Base-by-base conservation (phyloP, 2,888 invertebrate species). In the Ectropis crepuscularia region DNA sequence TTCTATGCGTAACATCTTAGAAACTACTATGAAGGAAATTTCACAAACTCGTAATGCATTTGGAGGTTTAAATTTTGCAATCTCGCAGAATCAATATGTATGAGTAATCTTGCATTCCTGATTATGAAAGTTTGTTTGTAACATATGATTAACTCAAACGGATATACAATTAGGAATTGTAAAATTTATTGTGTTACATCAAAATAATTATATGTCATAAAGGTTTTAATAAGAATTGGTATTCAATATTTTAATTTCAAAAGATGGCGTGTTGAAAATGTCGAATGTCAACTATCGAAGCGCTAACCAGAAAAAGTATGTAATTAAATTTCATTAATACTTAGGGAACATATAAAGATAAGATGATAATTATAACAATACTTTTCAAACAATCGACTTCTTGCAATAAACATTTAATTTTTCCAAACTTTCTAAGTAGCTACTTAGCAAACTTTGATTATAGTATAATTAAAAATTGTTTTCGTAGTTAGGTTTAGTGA, bases 1-100 rank as follows among this genome's bases (percentile, higher is more conserved):
- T 50, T 9, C 38, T 10, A 28, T 28, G 16, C 53, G 62, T 57
- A 61, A 63, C 60, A 53, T 57, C 63, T 60, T 51, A 48, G 48
- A 58, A 64, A 54, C 45, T 10, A 45, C 6, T 61, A 53, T 28
- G 51, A 6, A 42, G 41, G 36, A 53, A 46, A 57, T 61, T 55
- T 55, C 55, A 12, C 46, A 53, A 48, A 39, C 8, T 53, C 43
- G 47, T 59, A 48, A 61, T 42, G 42, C 39, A 48, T 48, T 58
- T 16, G 45, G 42, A 67, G 45, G 53, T 38, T 50, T 39, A 11
- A 38, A 43, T 60, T 63, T 61, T 53, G 65, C 47, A 68, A 68
- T 65, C 11, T 53, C 54, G 53, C 49, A 38, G 55, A 55, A 60
- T 60, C 42, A 53, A 51, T 53, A 53, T 53, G 53, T 60, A 53